Percentiles rank a stretch among this genome's conserved stretches.
Conservation (phyloP, 2,888 invertebrate genomes). For the Vannuccia rotundouncinata region DNA sequence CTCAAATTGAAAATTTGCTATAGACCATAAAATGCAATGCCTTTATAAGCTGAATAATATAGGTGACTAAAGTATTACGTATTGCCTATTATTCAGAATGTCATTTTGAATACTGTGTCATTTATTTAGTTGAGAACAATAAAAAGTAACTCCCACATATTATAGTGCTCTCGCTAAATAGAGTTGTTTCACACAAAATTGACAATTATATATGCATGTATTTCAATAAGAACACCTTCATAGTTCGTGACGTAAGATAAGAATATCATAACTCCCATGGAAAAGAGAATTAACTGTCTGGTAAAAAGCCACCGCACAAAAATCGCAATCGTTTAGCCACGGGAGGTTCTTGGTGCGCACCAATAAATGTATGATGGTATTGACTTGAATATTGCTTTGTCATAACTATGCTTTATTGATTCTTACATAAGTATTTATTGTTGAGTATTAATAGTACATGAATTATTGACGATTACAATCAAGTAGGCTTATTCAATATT, state of each 20-base stretch:
- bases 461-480: conserved; percentile 7
- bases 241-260: not conserved
- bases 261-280: not conserved
- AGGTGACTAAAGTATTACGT: not conserved
- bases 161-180: too few relatives aligned
- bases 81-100: not conserved
- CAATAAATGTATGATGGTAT: conserved; percentile 1
- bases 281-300: not conserved
- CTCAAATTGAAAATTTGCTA: not conserved
- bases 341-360: not conserved
- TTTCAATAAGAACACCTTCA: too few relatives aligned
- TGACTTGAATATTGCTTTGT: not conserved
- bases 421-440: conserved; percentile 24
- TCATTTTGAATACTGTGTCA: too few relatives aligned
- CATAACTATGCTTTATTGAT: not conserved
- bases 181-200: too few relatives aligned
- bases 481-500: conserved; percentile 5
- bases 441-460: not conserved
- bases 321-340: conserved; percentile 7
- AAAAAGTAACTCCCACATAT: too few relatives aligned
- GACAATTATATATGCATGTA: too few relatives aligned
- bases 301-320: not conserved
- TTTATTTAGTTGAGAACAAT: too few relatives aligned
- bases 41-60: not conserved
- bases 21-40: not conserved